Base-by-base conservation (phyloP, 2,888 invertebrate species). In the Camptogramma bilineatum region DNA sequence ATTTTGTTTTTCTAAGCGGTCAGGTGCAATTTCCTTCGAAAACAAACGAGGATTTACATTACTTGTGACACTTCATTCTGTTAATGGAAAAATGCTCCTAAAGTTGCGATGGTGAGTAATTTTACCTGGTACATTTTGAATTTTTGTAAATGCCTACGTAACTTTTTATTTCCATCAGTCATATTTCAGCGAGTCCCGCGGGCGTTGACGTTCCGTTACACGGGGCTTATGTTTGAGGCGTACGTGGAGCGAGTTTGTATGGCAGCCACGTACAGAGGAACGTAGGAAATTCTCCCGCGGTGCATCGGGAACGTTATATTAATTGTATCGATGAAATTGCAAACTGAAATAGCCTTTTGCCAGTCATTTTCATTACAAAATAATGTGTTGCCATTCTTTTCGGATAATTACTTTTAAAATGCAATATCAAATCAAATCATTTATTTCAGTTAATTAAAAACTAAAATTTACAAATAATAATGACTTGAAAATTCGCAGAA, bases 201-300 rank as follows among this genome's bases (percentile, higher is more conserved):
- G 64, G 64, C 61, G 58, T 51, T 58, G 46, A 68, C 62, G 64
- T 68, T 68, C 24, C 47, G 67, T 68, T 64, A 55, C 55, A 55
- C 54, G 54, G 44, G 57, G 47, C 58, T 68, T 58, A 58, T 58
- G 64, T 68, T 64, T 64, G 18, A 51, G 52, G 59, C 61, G 55
- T 62, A 68, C 52, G 64, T 53, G 58, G 19, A 52, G 31, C 21
- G 44, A 44, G 24, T 71, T 69, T 48, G 67, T 68, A 71, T 71
- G 64, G 52, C 61, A 44, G 47, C 62, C 70, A 71, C 70, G 70
- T 71, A 66, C 66, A 60, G 18, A 54, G 57, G 52, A 63, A 68
- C 57, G 64, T 66, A 68, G 62, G 28, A 44, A 57, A 62, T 65
- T 57, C 61, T 61, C 50, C 50, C 54, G 46, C 47, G 64, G 64